Evolutionary conservation across 2,888 invertebrate genomes (phyloP), one percentile per base, ranked within the genome.

Genomic region (Catocala nupta): DNA sequence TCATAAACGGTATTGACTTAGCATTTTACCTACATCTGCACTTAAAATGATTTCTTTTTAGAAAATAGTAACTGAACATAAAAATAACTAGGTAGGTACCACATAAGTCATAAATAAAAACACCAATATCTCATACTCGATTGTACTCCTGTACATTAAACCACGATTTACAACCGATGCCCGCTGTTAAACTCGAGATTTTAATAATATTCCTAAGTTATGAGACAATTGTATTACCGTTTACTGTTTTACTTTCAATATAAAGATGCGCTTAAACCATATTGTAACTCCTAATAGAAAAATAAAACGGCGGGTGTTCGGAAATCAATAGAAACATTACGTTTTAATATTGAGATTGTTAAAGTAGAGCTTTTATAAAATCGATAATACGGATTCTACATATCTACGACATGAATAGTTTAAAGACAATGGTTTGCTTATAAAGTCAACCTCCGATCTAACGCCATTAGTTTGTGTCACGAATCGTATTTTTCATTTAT

Each of bases 71-170:
- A 25, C 25, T 3, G 25, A 25, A 25, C 25, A 25, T 25, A 25
- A 25, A 25, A 25, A 25, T 25, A 25, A 25, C 25, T 25, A 25
- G 25, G 25, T 25, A 25, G 25, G 25, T 25, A 25, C 25, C 25
- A 68, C 65, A 54, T 63, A 39, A 59, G 58, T 57, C 58, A 65
- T 77, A 77, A 75, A 78, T 75, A 71, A 72, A 75, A 78, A 70
- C 42, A 50, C 56, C 67, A 61, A 71, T 71, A 78, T 68, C 59
- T 78, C 73, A 78, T 63, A 66, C 58, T 54, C 55, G 45, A 65
- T 71, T 78, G 68, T 75, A 75, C 64, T 59, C 55, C 60, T 63
- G 45, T 67, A 66, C 70, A 70, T 78, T 73, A 77, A 69, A 78
- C 51, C 48, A 61, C 47, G 68, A 78, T 77, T 75, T 77, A 77